phyloP scores from a whole-genome alignment of 1,140 invertebrate genomes.

The Yoshiicerus persimilis region DNA sequence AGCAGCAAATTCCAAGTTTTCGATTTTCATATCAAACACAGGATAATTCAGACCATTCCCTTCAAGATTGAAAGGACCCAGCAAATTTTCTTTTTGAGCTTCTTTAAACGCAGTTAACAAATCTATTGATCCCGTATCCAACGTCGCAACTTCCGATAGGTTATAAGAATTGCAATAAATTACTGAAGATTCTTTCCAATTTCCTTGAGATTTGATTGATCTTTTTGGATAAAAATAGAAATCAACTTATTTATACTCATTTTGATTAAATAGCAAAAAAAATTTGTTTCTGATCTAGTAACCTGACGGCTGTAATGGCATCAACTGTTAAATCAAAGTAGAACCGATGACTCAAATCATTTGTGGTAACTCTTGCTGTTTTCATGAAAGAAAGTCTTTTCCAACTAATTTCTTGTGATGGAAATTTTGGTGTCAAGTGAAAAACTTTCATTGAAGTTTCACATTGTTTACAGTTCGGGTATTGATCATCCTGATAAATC shows the following conservation, averaged over 20 bases:
- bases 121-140: background rate
- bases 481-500: background rate
- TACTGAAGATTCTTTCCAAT: background rate
- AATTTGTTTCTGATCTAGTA: background rate
- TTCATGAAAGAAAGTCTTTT: background rate
- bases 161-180: background rate
- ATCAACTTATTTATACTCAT: too few relatives aligned
- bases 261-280: too few relatives aligned
- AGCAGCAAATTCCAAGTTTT: constrained; percentile 59
- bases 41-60: constrained; percentile 70
- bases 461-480: background rate
- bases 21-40: constrained; percentile 69
- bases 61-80: constrained; percentile 63
- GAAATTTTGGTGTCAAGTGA: background rate
- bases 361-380: background rate
- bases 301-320: constrained; percentile 73
- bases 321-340: constrained; percentile 79
- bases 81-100: constrained; percentile 49
- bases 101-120: background rate
- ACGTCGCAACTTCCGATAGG: background rate
- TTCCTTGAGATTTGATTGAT: background rate
- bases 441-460: background rate
- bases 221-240: background rate
- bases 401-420: too few relatives aligned
- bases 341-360: constrained; percentile 57